These are phyloP conservation scores for Mellilla xanthometata DNA, from an alignment of 2,888 invertebrate species.

Conservation along the genomic window DNA sequence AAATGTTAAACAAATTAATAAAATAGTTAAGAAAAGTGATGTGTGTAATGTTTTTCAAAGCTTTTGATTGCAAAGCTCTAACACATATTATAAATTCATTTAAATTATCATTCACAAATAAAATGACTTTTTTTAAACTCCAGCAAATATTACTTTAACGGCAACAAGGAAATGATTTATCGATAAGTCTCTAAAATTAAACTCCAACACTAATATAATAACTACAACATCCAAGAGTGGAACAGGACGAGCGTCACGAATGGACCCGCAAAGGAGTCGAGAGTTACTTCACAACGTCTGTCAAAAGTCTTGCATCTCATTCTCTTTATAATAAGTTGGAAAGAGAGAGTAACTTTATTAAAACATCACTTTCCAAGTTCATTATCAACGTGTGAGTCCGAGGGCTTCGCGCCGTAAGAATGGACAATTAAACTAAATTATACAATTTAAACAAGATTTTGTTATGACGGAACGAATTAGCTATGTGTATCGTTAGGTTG, in stretches of 20 bases:
- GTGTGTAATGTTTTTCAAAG: no score
- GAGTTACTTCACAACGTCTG: conserved; percentile 33
- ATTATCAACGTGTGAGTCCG: conserved; percentile 74
- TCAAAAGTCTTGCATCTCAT: conserved; percentile 40
- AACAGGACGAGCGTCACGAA: conserved; percentile 65
- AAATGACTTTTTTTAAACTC: no score
- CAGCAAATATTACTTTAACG: no score
- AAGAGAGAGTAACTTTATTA: conserved; percentile 57
- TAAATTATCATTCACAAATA: no score
- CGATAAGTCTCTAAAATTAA: no score
- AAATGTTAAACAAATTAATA: no score
- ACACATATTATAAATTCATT: no score
- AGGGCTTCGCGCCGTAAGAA: conserved; percentile 48
- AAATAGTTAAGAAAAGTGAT: no score
- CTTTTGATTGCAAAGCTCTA: no score
- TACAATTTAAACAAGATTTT: conserved; percentile 59
- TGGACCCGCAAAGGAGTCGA: conserved; percentile 44
- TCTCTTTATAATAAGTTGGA: conserved; percentile 34
- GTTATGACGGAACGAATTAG: conserved; percentile 39
- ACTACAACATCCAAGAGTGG: conserved; percentile 53
- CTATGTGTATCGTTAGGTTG: conserved; percentile 35
- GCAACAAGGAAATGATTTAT: no score
- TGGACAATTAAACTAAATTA: conserved; percentile 64
- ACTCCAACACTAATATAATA: conserved; percentile 35
- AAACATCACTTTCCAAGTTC: conserved; percentile 58